Conservation (phyloP, 2,797 vertebrate genomes). For the Avahi laniger region DNA sequence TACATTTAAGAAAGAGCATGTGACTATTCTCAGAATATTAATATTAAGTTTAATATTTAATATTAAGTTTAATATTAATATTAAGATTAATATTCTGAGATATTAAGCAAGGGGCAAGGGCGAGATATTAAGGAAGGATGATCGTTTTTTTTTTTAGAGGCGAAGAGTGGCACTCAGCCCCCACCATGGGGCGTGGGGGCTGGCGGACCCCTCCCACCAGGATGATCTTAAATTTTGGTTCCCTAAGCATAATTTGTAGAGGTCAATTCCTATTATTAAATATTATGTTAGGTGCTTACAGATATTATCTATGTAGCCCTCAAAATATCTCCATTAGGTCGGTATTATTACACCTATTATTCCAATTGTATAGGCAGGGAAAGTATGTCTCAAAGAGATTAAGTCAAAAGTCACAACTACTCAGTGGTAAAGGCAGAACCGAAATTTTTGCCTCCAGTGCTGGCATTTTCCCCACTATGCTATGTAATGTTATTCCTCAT, state of each 20-base stretch:
- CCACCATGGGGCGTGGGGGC: too few species aligned
- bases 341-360: not conserved
- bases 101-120: not conserved
- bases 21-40: not conserved
- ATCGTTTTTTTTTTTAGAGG: not conserved
- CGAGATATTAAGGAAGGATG: not conserved
- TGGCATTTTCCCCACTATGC: not conserved
- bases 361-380: not conserved
- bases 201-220: not conserved
- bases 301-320: not conserved
- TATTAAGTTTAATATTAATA: not conserved
- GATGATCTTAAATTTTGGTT: slow-evolving; percentile 16
- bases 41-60: too few species aligned
- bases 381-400: not conserved
- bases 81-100: not conserved
- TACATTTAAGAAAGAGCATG: not conserved
- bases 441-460: not conserved
- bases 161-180: too few species aligned
- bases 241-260: not conserved
- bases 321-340: not conserved
- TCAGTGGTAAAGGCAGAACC: slow-evolving; percentile 1
- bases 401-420: slow-evolving; percentile 21
- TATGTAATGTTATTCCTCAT: not conserved
- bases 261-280: not conserved
- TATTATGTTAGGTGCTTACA: not conserved